Evolutionary conservation across 2,113 vertebrate species (phyloP).

Genomic region (Lasiurus borealis): DNA sequence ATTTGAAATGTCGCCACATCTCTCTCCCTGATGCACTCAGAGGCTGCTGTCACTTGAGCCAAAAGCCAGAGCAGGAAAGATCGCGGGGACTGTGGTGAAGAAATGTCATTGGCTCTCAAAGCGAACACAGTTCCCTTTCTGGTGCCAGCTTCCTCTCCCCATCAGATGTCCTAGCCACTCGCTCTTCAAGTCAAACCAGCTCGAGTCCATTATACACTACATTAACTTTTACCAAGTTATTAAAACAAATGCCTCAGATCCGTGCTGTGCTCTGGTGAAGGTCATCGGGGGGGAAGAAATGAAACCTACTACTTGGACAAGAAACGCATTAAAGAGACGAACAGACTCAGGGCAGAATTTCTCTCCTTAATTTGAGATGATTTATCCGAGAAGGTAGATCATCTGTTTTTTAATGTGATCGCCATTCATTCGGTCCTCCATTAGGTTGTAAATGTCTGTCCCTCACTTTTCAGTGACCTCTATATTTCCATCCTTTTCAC

Average conservation of each 20-base stretch:
- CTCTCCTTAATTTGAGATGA: conserved; percentile 28
- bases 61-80: not conserved
- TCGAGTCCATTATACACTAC: conserved; percentile 41
- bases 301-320: not conserved
- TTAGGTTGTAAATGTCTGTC: not conserved
- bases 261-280: not conserved
- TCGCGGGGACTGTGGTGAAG: not conserved
- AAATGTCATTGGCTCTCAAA: not conserved
- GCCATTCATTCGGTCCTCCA: not conserved
- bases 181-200: conserved; percentile 17
- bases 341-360: not conserved
- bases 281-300: conserved; percentile 18
- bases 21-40: not conserved
- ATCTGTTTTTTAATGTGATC: not conserved
- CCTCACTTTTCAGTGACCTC: not conserved
- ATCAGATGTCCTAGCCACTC: not conserved
- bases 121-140: not conserved
- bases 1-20: not conserved
- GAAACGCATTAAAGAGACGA: conserved; percentile 39
- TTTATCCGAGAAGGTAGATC: not conserved
- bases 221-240: conserved; percentile 76
- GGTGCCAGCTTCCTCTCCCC: not conserved
- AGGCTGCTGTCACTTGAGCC: not conserved
- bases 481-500: not conserved
- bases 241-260: conserved; percentile 70